These are phyloP conservation scores for Mystacides longicornis DNA, from an alignment of 2,888 invertebrate species.

Conservation along the genomic window DNA sequence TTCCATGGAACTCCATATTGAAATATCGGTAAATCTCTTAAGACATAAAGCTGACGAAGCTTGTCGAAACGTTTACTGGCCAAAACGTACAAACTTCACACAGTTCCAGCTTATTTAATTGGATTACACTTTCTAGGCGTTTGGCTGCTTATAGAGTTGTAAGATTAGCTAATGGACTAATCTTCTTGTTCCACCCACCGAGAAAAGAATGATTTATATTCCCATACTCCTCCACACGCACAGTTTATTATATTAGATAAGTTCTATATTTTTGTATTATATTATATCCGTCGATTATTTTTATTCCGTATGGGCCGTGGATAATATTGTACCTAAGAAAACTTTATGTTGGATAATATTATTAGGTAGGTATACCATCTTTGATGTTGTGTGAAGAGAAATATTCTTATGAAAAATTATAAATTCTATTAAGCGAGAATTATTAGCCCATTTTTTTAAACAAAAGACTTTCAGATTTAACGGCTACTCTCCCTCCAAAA, in stretches of 20 bases:
- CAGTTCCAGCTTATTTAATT: slow-evolving; percentile 8
- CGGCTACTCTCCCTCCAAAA: too few relatives aligned
- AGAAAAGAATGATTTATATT: slow-evolving; percentile 14
- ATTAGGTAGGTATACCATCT: too few relatives aligned
- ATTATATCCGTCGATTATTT: neutral
- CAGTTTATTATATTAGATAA: too few relatives aligned
- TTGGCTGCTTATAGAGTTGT: slow-evolving; percentile 14
- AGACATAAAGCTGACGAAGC: slow-evolving; percentile 16
- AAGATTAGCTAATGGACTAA: slow-evolving; percentile 19
- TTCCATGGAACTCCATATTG: too few relatives aligned
- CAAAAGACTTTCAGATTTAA: too few relatives aligned
- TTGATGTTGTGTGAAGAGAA: too few relatives aligned
- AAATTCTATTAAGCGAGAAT: too few relatives aligned
- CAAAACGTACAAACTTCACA: slow-evolving; percentile 10
- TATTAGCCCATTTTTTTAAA: too few relatives aligned
- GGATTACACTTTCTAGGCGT: slow-evolving; percentile 13
- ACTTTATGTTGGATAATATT: too few relatives aligned
- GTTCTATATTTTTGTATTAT: slow-evolving; percentile 17
- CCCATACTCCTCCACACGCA: slow-evolving; percentile 1
- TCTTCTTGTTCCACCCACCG: slow-evolving; percentile 9
- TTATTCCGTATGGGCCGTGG: neutral
- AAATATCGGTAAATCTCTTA: slow-evolving; percentile 5
- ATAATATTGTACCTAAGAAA: too few relatives aligned
- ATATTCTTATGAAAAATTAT: too few relatives aligned
- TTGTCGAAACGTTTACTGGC: slow-evolving; percentile 7